These are phyloP conservation scores for Eudyptes chrysolophus DNA, from an alignment of 2,113 vertebrate species.

Conservation along the genomic window DNA sequence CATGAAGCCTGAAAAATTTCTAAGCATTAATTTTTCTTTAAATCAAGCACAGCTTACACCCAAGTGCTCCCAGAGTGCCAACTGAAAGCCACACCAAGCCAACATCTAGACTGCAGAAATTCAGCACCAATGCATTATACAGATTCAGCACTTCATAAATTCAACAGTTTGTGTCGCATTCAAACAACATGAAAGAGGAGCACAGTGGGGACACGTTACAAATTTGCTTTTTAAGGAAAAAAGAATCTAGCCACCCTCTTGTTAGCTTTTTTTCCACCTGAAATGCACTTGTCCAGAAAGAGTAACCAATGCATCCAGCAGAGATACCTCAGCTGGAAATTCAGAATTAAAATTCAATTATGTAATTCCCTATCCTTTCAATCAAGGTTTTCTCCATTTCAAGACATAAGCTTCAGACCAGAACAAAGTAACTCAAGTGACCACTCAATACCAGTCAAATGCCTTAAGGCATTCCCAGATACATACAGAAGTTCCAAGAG, in stretches of 20 bases:
- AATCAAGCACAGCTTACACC: neutral
- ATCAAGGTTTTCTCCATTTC: neutral
- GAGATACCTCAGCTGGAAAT: neutral
- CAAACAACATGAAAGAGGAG: neutral
- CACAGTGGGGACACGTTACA: rapidly evolving
- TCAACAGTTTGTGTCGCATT: neutral
- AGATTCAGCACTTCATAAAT: neutral
- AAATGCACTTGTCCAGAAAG: neutral
- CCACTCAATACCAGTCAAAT: neutral
- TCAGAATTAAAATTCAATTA: neutral
- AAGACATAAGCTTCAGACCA: neutral
- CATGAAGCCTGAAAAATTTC: neutral
- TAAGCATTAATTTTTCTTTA: neutral
- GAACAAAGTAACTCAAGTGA: neutral
- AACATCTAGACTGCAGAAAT: neutral
- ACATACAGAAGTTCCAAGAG: neutral
- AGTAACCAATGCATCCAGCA: neutral
- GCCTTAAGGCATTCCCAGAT: neutral
- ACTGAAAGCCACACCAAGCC: neutral
- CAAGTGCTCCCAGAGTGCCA: neutral
- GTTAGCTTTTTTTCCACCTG: neutral
- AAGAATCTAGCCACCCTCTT: neutral
- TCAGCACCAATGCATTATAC: neutral
- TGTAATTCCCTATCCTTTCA: neutral
- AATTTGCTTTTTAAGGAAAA: neutral